Evolutionary conservation across 1,140 invertebrate species (phyloP).

Genomic region (Eulimnadia texana): DNA sequence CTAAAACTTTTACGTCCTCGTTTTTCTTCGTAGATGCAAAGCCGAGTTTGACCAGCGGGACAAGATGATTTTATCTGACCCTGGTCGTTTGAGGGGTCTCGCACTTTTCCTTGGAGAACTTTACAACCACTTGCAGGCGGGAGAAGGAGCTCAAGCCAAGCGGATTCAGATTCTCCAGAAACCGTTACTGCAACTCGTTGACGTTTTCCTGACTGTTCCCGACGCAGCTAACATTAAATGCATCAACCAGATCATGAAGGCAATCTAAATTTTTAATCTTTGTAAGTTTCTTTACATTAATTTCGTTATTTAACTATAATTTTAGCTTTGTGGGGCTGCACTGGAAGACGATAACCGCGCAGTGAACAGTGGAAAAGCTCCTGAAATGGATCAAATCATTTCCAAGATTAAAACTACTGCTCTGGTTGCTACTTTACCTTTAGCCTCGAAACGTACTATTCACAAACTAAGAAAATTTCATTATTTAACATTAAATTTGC

Average conservation of each 20-base stretch:
- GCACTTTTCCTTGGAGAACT: constrained; percentile 22
- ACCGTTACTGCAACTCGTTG: not conserved
- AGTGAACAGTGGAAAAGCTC: not conserved
- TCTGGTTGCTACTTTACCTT: not conserved
- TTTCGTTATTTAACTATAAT: not conserved
- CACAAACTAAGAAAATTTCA: not conserved
- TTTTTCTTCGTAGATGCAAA: constrained; percentile 19
- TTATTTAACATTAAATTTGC: not conserved
- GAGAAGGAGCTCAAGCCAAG: not conserved
- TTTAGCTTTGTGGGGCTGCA: constrained; percentile 18
- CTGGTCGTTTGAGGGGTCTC: constrained; percentile 19
- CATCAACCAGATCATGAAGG: constrained; percentile 38
- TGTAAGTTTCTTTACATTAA: too few relatives aligned
- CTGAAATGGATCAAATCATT: constrained; percentile 10
- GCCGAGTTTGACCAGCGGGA: constrained; percentile 16
- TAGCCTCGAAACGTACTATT: not conserved
- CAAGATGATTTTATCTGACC: constrained; percentile 16
- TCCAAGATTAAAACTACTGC: not conserved
- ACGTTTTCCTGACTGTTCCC: constrained; percentile 18
- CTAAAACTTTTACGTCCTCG: too few relatives aligned
- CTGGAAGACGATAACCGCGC: constrained; percentile 16
- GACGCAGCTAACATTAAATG: constrained; percentile 27
- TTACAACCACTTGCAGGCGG: constrained; percentile 20
- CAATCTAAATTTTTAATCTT: constrained; percentile 13
- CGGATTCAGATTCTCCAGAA: not conserved